Conservation (phyloP, 2,888 invertebrate species). For the Tachina fera region DNA sequence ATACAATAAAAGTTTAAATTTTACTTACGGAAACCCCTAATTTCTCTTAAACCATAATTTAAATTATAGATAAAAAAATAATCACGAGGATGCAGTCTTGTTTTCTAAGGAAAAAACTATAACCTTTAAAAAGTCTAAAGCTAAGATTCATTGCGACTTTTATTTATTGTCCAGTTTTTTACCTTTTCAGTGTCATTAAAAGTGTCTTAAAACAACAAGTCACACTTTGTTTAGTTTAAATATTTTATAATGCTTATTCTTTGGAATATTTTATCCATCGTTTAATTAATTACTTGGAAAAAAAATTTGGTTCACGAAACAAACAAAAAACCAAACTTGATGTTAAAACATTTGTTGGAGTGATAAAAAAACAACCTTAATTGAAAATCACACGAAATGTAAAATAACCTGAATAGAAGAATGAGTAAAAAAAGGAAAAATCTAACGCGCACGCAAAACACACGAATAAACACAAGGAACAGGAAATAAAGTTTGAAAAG, state of each 20-base stretch:
- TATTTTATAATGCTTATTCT: slow-evolving; percentile 58
- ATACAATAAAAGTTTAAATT: too few relatives aligned
- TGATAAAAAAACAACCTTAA: slow-evolving; percentile 52
- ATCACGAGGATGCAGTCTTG: neutral
- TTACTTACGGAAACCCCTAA: neutral
- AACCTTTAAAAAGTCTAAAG: neutral
- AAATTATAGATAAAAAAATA: neutral
- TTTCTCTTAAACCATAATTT: neutral
- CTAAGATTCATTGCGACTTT: slow-evolving; percentile 26
- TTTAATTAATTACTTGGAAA: slow-evolving; percentile 68
- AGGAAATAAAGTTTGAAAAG: slow-evolving; percentile 66
- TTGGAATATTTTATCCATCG: neutral
- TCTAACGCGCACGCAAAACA: neutral
- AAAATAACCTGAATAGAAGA: slow-evolving; percentile 56
- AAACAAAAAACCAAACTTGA: neutral
- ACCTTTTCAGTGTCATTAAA: slow-evolving; percentile 32
- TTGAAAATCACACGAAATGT: slow-evolving; percentile 61
- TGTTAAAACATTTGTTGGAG: slow-evolving; percentile 33
- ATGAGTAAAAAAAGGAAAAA: slow-evolving; percentile 29
- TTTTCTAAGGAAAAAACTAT: neutral
- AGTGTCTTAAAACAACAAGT: slow-evolving; percentile 24
- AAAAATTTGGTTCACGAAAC: neutral
- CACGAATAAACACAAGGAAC: slow-evolving; percentile 6
- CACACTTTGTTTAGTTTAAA: slow-evolving; percentile 60
- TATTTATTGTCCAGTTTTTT: slow-evolving; percentile 24